Base-by-base conservation (phyloP, 2,797 vertebrate genomes). In the Myotis daubentonii region DNA sequence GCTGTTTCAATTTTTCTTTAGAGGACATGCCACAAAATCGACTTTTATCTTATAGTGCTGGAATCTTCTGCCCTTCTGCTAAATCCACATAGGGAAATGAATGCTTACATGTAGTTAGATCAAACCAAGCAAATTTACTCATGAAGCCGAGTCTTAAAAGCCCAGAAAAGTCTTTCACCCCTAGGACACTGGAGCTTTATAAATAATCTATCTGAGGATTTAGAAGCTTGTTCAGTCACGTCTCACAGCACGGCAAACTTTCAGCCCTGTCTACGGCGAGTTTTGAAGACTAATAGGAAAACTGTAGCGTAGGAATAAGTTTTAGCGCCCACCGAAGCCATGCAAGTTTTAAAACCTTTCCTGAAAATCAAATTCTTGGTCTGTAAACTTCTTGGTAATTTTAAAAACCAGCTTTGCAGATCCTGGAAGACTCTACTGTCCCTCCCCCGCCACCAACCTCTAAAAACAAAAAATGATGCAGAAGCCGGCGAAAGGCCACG, bases 1-100 rank as follows among this genome's bases (percentile, higher is more conserved):
- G 87, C 82, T 91, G 85, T 88, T 95, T 87, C 94, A 86, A 72
- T 83, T 96, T 97, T 89, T 96, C 92, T 91, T 92, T 81, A 83
- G 74, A 93, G 87, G 75, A 84, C 87, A n/a, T 38, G 81, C 80
- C 93, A 93, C 91, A 94, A 72, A 94, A 75, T 85, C 53, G 23
- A 72, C 88, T 95, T 96, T 91, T 95, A 89, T 95, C 79, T 93
- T 71, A 44, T 2, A 79, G 87, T 16, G 11, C 72, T 95, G 83
- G 80, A 89, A 90, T 89, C 72, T 72, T 84, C 86, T 60, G 83
- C 10, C 62, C 23, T 92, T 91, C 49, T 49, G 47, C 72, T 87
- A 81, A 95, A 95, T 96, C 89, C 86, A 93, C 57, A 66, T 70
- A 92, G 87, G 70, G 80, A 92, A 95, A 91, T 91, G 49, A 87